These are phyloP conservation scores for Reinhardtius hippoglossoides DNA, from an alignment of 2,113 vertebrate species.

Conservation along the genomic window DNA sequence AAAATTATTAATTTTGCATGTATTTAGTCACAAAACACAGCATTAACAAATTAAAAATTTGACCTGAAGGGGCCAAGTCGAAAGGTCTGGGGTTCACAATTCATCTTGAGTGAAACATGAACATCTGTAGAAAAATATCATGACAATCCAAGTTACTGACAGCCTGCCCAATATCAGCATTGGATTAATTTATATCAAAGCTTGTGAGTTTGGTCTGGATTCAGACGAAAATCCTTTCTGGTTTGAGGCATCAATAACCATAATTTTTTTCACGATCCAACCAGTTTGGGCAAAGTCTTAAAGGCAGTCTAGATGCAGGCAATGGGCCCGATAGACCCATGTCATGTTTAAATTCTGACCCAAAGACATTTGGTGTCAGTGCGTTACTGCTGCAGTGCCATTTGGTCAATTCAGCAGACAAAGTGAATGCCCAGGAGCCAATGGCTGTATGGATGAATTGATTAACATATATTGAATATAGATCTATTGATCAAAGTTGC, in stretches of 20 bases:
- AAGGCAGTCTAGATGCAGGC: conserved; percentile 6
- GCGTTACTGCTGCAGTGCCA: conserved; percentile 1
- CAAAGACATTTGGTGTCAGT: conserved; percentile 1
- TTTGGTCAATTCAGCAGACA: conserved; percentile 32
- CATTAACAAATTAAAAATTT: too few species aligned
- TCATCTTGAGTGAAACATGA: too few species aligned
- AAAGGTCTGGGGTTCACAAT: too few species aligned
- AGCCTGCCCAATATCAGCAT: not conserved
- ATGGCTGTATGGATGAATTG: conserved; percentile 23
- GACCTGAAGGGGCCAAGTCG: too few species aligned
- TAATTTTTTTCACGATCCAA: too few species aligned
- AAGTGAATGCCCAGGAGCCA: conserved; percentile 29
- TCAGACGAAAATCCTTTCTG: too few species aligned
- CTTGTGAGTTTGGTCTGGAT: too few species aligned
- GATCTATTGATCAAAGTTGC: conserved; percentile 12
- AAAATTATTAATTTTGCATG: too few species aligned
- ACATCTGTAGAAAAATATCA: too few species aligned
- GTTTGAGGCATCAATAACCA: too few species aligned
- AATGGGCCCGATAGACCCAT: not conserved
- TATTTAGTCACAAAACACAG: too few species aligned
- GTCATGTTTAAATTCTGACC: conserved; percentile 29
- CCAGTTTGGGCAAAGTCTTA: not conserved
- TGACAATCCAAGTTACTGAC: not conserved
- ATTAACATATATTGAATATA: conserved; percentile 20
- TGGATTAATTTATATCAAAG: not conserved